Evolutionary conservation across 2,888 invertebrate species (phyloP).

Genomic region (Agrochola lychnidis): DNA sequence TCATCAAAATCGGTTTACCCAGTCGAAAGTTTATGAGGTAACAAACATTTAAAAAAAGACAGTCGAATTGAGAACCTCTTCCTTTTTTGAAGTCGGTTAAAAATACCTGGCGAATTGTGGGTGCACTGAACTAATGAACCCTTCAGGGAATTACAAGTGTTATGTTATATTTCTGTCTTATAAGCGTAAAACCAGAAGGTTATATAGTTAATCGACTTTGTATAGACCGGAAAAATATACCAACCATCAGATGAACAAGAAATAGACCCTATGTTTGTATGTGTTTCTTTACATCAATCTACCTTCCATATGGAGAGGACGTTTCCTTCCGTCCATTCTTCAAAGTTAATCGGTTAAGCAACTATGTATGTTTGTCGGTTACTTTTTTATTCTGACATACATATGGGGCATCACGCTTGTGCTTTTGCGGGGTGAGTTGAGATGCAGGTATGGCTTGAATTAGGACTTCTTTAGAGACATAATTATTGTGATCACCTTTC

Average conservation of each 20-base stretch:
- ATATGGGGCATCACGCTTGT: background rate
- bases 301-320: constrained; percentile 15
- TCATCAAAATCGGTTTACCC: too few species aligned
- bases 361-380: constrained; percentile 3
- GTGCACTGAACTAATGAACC: too few species aligned
- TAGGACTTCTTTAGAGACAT: background rate
- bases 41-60: too few species aligned
- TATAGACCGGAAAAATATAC: constrained; percentile 7
- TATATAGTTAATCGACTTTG: constrained; percentile 7
- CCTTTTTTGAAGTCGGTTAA: too few species aligned
- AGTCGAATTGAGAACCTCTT: too few species aligned
- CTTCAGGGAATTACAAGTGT: too few species aligned
- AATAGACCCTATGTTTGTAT: constrained; percentile 10
- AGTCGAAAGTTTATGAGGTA: too few species aligned
- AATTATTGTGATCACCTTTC: background rate
- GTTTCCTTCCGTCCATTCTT: constrained; percentile 55
- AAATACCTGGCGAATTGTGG: too few species aligned
- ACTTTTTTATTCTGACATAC: constrained; percentile 5
- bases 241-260: constrained; percentile 22
- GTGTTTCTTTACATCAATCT: constrained; percentile 14
- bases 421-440: background rate
- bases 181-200: too few species aligned
- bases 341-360: constrained; percentile 37
- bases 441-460: background rate
- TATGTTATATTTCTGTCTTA: too few species aligned